phyloP scores from a whole-genome alignment of 1,140 invertebrate species.

The Meloidogyne floridensis region DNA sequence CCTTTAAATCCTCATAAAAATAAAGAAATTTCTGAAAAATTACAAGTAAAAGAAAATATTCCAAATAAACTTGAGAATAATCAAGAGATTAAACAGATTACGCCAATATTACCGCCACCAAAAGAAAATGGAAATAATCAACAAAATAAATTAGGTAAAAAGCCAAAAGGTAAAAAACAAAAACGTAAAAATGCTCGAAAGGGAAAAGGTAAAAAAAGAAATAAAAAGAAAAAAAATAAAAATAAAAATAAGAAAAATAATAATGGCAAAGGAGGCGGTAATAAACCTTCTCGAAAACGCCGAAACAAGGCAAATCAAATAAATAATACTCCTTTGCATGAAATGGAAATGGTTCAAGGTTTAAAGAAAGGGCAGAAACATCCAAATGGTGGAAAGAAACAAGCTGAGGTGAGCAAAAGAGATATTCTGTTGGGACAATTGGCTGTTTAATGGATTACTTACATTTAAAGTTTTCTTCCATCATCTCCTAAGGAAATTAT shows the following conservation, averaged over 20 bases:
- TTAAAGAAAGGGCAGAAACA: not conserved
- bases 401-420: too few species aligned
- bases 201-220: not conserved
- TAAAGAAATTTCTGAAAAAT: not conserved
- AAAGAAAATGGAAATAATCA: not conserved
- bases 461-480: too few species aligned
- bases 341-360: not conserved
- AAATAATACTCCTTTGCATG: not conserved
- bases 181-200: not conserved
- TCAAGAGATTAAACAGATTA: not conserved
- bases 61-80: not conserved
- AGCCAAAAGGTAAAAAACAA: not conserved
- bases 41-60: not conserved
- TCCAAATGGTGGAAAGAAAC: not conserved
- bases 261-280: not conserved
- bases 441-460: too few species aligned
- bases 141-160: not conserved
- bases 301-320: not conserved
- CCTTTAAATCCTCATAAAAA: not conserved
- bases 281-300: not conserved
- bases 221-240: not conserved
- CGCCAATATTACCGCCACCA: not conserved
- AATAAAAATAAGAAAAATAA: not conserved
- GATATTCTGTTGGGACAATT: too few species aligned
- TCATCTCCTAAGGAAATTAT: too few species aligned